Base-by-base conservation (phyloP, 1,140 invertebrate genomes). In the Atta cephalotes region DNA sequence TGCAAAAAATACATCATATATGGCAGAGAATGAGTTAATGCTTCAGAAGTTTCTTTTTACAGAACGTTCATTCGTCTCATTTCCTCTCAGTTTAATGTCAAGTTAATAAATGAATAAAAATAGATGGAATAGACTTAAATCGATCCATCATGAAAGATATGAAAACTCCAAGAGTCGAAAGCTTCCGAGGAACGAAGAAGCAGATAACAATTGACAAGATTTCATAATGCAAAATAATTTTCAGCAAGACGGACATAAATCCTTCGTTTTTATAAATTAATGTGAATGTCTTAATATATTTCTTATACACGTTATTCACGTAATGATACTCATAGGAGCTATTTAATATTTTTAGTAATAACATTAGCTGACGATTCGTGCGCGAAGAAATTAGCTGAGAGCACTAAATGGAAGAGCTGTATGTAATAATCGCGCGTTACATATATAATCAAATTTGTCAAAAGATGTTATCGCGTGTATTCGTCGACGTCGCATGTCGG, bases 391-490 rank as follows among this genome's bases (percentile, higher is more conserved):
- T 81, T 71, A 81, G 10, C 9, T 21, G 16, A 25, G 31, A 49
- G n/a, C 9, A 45, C 21, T 45, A 72, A 45, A 39, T 51, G 56
- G 28, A 56, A 68, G 53, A 31, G 21, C 10, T n/a, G 16, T n/a
- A 6, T 21, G 16, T 81, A 60, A 60, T 81, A 71, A 81, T 71
- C 51, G 21, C 51, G n/a, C 65, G 9, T 70, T 56, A 56, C 6
- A 53, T 49, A 28, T 28, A 16, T 87, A 88, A 81, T 84, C 62
- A 81, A 84, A 90, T 87, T 89, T 62, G 86, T 89, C 88, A 28
- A 80, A 70, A 28, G 28, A 35, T 49, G 25, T 56, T 72, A 87
- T 90, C 85, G 62, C 16, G 45, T 31, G 2, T 28, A 25, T 9
- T n/a, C 66, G 72, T 39, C 49, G 74, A 84, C 51, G 62, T 85